Percentiles rank a stretch among this genome's conserved stretches.
These are phyloP conservation scores for Propithecus perrieri DNA, from an alignment of 2,797 vertebrate species.

Conservation along the genomic window DNA sequence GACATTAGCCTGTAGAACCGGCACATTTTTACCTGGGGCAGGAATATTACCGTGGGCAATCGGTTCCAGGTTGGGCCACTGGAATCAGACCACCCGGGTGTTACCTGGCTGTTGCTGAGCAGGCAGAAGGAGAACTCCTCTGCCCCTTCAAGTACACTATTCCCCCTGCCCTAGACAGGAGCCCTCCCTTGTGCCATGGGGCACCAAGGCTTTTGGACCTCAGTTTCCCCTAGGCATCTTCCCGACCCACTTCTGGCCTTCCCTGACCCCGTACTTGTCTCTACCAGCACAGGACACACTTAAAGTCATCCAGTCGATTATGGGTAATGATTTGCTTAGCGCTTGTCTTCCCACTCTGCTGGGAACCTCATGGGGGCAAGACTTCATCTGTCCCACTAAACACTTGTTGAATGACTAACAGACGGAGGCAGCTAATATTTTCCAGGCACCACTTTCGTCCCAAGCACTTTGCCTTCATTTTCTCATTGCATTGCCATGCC, in stretches of 20 bases:
- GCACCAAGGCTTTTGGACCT: not conserved
- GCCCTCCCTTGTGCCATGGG: not conserved
- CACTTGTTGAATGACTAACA: not conserved
- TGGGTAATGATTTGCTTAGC: fast-evolving
- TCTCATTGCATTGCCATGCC: fast-evolving
- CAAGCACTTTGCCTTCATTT: not conserved
- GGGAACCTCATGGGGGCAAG: not conserved
- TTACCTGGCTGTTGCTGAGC: not conserved
- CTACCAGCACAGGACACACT: not conserved
- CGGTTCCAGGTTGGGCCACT: not conserved
- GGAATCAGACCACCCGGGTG: not conserved
- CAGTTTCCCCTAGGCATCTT: not conserved
- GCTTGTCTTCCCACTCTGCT: not conserved
- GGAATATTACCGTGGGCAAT: not conserved
- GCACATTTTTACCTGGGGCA: not conserved
- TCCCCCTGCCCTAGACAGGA: not conserved
- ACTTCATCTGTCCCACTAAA: not conserved
- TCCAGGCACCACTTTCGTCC: not conserved
- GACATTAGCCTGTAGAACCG: not conserved
- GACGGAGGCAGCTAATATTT: not conserved
- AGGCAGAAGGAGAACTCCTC: not conserved
- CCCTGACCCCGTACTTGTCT: not conserved
- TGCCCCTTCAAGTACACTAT: not conserved
- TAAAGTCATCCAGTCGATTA: not conserved
- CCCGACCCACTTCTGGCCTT: not conserved